phyloP scores from a whole-genome alignment of 2,888 invertebrate genomes.

The Parnassius mnemosyne region DNA sequence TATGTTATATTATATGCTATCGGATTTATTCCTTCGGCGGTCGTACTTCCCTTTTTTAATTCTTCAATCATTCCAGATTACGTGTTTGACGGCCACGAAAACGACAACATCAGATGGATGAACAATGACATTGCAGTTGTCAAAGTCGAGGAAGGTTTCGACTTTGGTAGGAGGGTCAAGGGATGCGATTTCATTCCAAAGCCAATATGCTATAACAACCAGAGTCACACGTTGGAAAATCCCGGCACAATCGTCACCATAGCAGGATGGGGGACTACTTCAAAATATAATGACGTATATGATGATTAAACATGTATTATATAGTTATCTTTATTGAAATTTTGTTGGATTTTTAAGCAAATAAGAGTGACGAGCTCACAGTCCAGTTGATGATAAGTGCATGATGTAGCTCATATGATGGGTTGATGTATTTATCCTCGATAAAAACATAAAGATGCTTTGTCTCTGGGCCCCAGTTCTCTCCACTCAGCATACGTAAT shows the following conservation, averaged over 20 bases:
- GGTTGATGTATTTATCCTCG: too few relatives aligned
- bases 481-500: too few relatives aligned
- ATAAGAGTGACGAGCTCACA: too few relatives aligned
- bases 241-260: constrained; percentile 53
- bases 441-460: too few relatives aligned
- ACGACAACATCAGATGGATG: constrained; percentile 72
- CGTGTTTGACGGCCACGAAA: constrained; percentile 66
- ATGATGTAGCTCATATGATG: too few relatives aligned
- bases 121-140: constrained; percentile 70
- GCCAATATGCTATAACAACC: constrained; percentile 65
- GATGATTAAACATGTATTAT: background rate
- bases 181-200: constrained; percentile 67
- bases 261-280: constrained; percentile 67
- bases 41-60: background rate
- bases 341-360: too few relatives aligned
- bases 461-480: too few relatives aligned
- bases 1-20: too few relatives aligned
- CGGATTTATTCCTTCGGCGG: too few relatives aligned
- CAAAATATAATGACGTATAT: constrained; percentile 60
- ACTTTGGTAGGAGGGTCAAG: constrained; percentile 55
- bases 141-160: constrained; percentile 65
- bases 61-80: constrained; percentile 50
- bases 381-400: too few relatives aligned
- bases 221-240: constrained; percentile 60
- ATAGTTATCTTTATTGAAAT: too few relatives aligned